Base-by-base conservation (phyloP, 1,140 invertebrate genomes). In the Chlorops oryzae region DNA sequence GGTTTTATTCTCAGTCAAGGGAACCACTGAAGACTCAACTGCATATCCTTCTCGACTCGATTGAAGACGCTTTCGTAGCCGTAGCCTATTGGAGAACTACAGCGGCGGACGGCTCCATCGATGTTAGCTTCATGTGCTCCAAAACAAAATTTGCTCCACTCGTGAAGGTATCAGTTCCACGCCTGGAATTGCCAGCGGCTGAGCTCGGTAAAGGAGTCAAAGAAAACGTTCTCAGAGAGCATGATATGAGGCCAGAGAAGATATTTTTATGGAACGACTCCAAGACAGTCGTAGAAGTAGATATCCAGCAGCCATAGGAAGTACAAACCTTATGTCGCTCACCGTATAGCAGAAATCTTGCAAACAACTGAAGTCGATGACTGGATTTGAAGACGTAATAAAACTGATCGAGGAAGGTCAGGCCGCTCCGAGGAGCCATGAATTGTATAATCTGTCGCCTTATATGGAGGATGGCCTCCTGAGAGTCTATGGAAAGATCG, bases 261-360 rank as follows among this genome's bases (percentile, higher is more conserved):
- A 4, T 1, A 5, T 9, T 21, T 9, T 18, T 28, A 9, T 32
- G 42, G 42, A 45, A 18, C 17, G 42, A 45, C 20, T 28, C 5
- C 3, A 27, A 18, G n/a, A 23, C 34, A 5, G 32, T 23, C 12
- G n/a, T 37, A 39, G 15, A 18, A 39, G 13, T 48, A 23, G 35
- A 39, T 39, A 23, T 18, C 23, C 0, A 17, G 23, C 15, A 24
- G 23, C 2, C 15, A 48, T 23, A 39, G 46, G 40, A 39, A 39
- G 4, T 48, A 39, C 17, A 48, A 48, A 18, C 22, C 46, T 0
- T 40, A 28, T 20, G 34, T 48, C 3, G 46, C n/a, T 5, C 46
- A 27, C 27, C 7, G 46, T 10, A 39, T 39, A 10, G 35, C 46
- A 6, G 46, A 48, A n/a, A 48, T 48, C 12, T 12, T 39, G 15